Evolutionary conservation across 1,140 invertebrate genomes (phyloP).

Genomic region (Sitobion miscanthi): DNA sequence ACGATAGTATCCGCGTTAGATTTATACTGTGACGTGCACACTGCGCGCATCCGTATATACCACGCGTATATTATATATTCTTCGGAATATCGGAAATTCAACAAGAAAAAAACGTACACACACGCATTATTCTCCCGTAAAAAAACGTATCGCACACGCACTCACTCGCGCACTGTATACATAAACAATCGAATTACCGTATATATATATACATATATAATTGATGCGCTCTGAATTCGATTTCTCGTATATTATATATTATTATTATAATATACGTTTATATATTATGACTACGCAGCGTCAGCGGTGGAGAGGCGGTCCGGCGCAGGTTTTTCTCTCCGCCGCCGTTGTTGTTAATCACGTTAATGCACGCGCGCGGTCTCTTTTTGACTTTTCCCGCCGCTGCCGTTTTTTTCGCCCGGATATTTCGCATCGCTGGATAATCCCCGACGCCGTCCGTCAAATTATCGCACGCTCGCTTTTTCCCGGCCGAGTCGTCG

Average conservation of each 20-base stretch:
- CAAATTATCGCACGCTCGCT: constrained; percentile 50
- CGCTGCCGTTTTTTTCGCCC: constrained; percentile 32
- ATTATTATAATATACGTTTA: not conserved
- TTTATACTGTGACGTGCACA: not conserved
- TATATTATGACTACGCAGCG: not conserved
- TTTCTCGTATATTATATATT: not conserved
- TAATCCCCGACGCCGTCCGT: constrained; percentile 55
- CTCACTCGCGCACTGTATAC: not conserved
- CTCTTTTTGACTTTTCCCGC: constrained; percentile 53
- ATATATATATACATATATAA: not conserved
- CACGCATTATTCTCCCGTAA: not conserved
- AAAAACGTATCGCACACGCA: not conserved
- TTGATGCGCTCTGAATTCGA: not conserved
- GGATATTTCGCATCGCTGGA: constrained; percentile 54
- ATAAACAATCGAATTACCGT: constrained; percentile 46
- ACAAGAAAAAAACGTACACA: not conserved
- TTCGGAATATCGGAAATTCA: constrained; percentile 24
- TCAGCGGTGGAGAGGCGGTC: not conserved
- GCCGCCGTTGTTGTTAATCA: constrained; percentile 44
- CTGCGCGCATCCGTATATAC: not conserved
- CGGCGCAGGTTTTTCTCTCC: constrained; percentile 37
- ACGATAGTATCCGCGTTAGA: not conserved
- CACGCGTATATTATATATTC: not conserved
- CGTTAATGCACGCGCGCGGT: constrained; percentile 50
- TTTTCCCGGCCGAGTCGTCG: not conserved